Evolutionary conservation across 2,113 vertebrate species (phyloP), one percentile per base, ranked within the genome.

Genomic region (Baryphthengus martii): DNA sequence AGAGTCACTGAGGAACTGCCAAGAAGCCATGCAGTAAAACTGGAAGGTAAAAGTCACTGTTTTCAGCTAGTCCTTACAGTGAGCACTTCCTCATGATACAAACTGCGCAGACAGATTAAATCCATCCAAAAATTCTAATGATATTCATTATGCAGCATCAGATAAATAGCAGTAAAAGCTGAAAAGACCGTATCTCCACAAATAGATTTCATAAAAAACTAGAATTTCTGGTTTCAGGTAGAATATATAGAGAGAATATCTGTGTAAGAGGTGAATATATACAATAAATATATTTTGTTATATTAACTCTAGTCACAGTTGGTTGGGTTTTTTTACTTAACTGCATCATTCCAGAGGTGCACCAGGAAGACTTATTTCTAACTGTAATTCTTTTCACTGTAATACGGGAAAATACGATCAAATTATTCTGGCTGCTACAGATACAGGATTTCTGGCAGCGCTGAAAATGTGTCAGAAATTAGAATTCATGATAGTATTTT

Each of bases 141-240:
- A 52, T 66, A 33, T 13, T 23, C 37, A 73, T 50, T 90, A 80
- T 35, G 78, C 68, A 92, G 83, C 78, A 79, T 91, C 71, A 66
- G 70, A 42, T 53, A 53, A 70, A 37, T 53, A 76, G 66, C 31
- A 79, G 63, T 45, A 77, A 39, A 73, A 74, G 75, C 78, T 80
- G 61, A 39, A 76, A 52, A 89, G 53, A 82, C 25, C 56, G 85
- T 17, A 21, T 50, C n/a, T 86, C 63, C 81, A 91, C 3, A 5
- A 79, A 79, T 9, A 73, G 61, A 53, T 84, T 50, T 72, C 28
- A 62, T 96, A 97, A 89, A 96, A 96, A 97, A 97, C 85, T 91
- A 95, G 83, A 96, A 76, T 25, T 89, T 95, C 79, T 88, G 79
- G 24, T 65, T 88, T 94, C 65, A 90, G 56, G 19, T 15, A 91